Conservation (phyloP, 2,888 invertebrate species). For the Pollenia griseotomentosa region DNA sequence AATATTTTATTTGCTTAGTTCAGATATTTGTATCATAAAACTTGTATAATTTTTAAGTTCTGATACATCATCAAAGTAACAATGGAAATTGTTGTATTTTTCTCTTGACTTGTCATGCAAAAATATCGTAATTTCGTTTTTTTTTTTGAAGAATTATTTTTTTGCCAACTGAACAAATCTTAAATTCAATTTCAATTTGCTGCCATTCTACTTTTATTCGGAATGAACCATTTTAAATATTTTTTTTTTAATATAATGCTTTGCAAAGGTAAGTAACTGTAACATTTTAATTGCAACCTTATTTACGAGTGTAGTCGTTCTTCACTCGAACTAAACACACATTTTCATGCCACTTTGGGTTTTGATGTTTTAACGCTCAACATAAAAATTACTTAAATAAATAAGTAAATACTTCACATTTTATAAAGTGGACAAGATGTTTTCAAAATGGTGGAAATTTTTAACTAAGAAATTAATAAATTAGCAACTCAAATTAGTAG, state of each 20-base stretch:
- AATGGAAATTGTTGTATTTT: constrained; percentile 63
- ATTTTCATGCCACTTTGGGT: constrained; percentile 57
- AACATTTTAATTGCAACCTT: constrained; percentile 73
- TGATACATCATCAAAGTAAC: constrained; percentile 62
- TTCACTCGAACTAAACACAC: constrained; percentile 23
- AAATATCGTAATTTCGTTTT: constrained; percentile 47
- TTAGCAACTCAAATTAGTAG: constrained; percentile 25
- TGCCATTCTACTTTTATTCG: constrained; percentile 37
- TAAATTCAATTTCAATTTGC: constrained; percentile 69
- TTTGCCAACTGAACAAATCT: constrained; percentile 59
- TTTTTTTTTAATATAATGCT: constrained; percentile 41
- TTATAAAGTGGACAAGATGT: constrained; percentile 46
- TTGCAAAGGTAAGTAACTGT: constrained; percentile 72
- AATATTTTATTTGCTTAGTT: too few species aligned
- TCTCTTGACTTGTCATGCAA: constrained; percentile 69
- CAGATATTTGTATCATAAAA: too few species aligned
- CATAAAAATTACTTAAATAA: constrained; percentile 9
- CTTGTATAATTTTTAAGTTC: too few species aligned
- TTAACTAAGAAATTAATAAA: constrained; percentile 53
- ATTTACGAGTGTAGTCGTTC: background rate
- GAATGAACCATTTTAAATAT: constrained; percentile 8
- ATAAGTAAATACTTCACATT: background rate
- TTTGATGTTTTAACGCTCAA: constrained; percentile 44
- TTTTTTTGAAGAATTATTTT: constrained; percentile 3
- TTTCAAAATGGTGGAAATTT: constrained; percentile 49